A percentile compares a stretch with the other conserved stretches of the same genome.
Conservation (phyloP, 1,140 invertebrate genomes). For the Philaenus spumarius region DNA sequence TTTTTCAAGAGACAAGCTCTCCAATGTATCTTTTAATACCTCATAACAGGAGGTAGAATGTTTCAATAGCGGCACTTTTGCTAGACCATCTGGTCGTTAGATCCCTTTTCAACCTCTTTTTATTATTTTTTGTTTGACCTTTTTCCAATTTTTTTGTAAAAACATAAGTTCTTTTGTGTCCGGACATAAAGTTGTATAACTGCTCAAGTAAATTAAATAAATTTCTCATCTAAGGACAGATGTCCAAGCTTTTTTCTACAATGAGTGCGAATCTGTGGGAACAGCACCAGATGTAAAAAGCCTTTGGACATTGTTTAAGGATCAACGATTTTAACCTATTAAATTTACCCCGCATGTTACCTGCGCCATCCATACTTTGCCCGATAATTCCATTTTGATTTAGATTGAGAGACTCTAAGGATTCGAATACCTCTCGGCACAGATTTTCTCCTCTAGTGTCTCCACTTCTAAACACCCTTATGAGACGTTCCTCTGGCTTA, state of each 20-base stretch:
- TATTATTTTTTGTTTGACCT: background rate
- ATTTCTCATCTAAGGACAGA: constrained; percentile 9
- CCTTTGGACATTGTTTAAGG: background rate
- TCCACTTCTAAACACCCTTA: constrained; percentile 8
- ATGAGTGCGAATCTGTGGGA: constrained; percentile 6
- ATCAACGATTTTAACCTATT: background rate
- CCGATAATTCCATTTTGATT: constrained; percentile 9
- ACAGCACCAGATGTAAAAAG: constrained; percentile 6
- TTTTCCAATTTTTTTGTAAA: constrained; percentile 6
- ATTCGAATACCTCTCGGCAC: background rate
- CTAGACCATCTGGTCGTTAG: constrained; percentile 2
- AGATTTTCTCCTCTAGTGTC: constrained; percentile 9
- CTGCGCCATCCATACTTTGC: constrained; percentile 12
- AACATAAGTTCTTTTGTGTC: background rate
- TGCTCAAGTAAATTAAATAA: constrained; percentile 2
- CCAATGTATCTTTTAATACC: background rate
- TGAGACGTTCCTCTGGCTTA: constrained; percentile 4
- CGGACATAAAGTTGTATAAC: background rate
- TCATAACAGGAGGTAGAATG: background rate
- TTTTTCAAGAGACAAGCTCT: background rate
- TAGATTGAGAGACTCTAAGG: background rate
- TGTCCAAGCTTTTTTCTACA: constrained; percentile 3
- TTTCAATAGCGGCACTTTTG: constrained; percentile 3
- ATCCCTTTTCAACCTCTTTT: constrained; percentile 3
- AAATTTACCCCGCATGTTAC: constrained; percentile 9